Evolutionary conservation across 2,113 vertebrate species (phyloP).

Genomic region (Chlorocebus sabaeus): DNA sequence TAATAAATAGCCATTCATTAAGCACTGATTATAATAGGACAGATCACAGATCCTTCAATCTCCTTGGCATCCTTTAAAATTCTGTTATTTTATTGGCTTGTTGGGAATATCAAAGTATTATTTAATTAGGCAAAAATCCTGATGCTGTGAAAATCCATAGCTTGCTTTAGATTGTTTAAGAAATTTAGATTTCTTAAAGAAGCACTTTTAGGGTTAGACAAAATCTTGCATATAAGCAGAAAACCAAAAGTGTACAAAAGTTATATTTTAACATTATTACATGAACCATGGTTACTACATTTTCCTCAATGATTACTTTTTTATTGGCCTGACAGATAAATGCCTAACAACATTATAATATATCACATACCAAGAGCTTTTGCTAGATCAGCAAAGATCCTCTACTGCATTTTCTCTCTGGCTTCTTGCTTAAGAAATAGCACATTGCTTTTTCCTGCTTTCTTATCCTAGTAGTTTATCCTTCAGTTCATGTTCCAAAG

Average conservation of each 20-base stretch:
- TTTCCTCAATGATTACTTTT: constrained; percentile 74
- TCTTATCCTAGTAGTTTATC: constrained; percentile 64
- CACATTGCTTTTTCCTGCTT: constrained; percentile 52
- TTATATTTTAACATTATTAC: constrained; percentile 63
- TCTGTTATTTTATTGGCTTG: constrained; percentile 57
- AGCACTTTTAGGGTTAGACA: not conserved
- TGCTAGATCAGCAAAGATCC: constrained; percentile 46
- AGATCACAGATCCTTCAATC: not conserved
- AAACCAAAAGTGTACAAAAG: constrained; percentile 27
- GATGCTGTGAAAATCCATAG: constrained; percentile 56
- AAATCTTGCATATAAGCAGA: constrained; percentile 34
- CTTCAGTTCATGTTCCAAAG: constrained; percentile 64
- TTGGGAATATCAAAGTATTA: constrained; percentile 57
- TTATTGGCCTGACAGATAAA: constrained; percentile 76
- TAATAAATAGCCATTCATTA: constrained; percentile 33
- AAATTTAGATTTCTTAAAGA: constrained; percentile 2
- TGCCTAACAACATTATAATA: constrained; percentile 35
- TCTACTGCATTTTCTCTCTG: constrained; percentile 19
- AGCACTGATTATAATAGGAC: not conserved
- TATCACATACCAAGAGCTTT: constrained; percentile 35
- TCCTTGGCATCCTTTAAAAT: constrained; percentile 55
- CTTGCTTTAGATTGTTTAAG: not conserved
- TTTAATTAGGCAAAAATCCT: constrained; percentile 74
- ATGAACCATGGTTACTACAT: constrained; percentile 64
- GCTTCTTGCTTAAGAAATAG: constrained; percentile 25